phyloP scores from a whole-genome alignment of 1,140 invertebrate genomes.

The Drosophila cardini region DNA sequence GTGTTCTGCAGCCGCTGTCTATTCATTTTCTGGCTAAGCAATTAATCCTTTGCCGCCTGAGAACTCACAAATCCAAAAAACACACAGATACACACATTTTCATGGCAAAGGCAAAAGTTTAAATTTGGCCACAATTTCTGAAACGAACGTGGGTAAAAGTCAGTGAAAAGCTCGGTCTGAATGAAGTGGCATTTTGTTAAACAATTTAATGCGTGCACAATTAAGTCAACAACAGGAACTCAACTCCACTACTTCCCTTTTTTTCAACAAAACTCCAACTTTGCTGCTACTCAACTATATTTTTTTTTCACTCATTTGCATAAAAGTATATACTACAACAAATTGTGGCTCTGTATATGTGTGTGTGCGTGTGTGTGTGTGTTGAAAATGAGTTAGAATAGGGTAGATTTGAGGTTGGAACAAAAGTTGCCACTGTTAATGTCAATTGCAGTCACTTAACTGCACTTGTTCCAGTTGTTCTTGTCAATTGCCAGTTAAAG shows the following conservation, averaged over 20 bases:
- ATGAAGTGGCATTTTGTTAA: constrained; percentile 61
- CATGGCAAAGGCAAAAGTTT: constrained; percentile 31
- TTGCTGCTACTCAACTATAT: constrained; percentile 25
- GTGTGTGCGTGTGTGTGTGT: constrained; percentile 31
- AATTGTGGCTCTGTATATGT: constrained; percentile 57
- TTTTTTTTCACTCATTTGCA: constrained; percentile 66
- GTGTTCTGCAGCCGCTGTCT: constrained; percentile 4
- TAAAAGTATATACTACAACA: constrained; percentile 41
- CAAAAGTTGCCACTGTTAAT: constrained; percentile 61
- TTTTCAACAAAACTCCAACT: constrained; percentile 1
- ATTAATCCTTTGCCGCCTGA: constrained; percentile 50
- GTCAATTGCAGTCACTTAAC: constrained; percentile 67
- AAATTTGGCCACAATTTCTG: constrained; percentile 37
- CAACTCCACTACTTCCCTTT: constrained; percentile 38
- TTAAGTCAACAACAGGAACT: constrained; percentile 72
- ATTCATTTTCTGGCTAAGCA: constrained; percentile 39
- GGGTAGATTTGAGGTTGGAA: constrained; percentile 23
- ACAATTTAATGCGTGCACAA: constrained; percentile 77
- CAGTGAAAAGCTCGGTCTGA: constrained; percentile 12
- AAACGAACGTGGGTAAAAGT: constrained; percentile 1
- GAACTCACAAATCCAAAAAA: constrained; percentile 16
- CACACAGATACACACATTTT: constrained; percentile 13
- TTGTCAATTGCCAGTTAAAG: constrained; percentile 65
- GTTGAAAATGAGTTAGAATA: constrained; percentile 5
- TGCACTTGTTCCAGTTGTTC: constrained; percentile 30